phyloP scores from a whole-genome alignment of 1,140 invertebrate genomes.

The Dendroctonus valens region DNA sequence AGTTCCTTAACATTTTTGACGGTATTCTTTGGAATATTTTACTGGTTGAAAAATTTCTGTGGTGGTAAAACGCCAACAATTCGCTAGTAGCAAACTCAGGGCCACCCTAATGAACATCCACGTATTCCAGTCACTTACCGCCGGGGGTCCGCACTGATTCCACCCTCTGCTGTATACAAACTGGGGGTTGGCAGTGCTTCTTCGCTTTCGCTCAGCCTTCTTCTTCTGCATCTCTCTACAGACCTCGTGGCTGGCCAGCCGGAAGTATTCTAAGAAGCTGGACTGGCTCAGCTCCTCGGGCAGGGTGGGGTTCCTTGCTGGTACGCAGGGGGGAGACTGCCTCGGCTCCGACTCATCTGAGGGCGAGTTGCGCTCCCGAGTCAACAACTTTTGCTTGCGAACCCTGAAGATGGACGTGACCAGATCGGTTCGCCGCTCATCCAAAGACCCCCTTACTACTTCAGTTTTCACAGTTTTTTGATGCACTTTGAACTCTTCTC shows the following conservation, averaged over 20 bases:
- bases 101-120: neutral
- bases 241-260: constrained; percentile 51
- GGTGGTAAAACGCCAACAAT: neutral
- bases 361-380: constrained; percentile 37
- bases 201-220: constrained; percentile 55
- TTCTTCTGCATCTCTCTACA: constrained; percentile 54
- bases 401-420: constrained; percentile 42
- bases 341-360: constrained; percentile 42
- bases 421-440: constrained; percentile 45
- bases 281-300: constrained; percentile 44
- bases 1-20: too few species aligned
- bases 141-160: constrained; percentile 36
- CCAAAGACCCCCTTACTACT: constrained; percentile 40
- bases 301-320: constrained; percentile 40
- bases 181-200: constrained; percentile 58
- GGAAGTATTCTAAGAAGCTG: constrained; percentile 50
- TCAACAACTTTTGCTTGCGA: constrained; percentile 48
- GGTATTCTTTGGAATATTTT: too few species aligned
- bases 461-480: constrained; percentile 42
- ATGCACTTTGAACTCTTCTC: constrained; percentile 44
- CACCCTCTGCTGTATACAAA: constrained; percentile 55
- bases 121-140: constrained; percentile 10
- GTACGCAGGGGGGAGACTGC: constrained; percentile 36
- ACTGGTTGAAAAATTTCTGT: too few species aligned
- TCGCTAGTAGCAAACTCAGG: neutral